Base-by-base conservation (phyloP, 2,113 vertebrate genomes). In the Xiphophorus couchianus region DNA sequence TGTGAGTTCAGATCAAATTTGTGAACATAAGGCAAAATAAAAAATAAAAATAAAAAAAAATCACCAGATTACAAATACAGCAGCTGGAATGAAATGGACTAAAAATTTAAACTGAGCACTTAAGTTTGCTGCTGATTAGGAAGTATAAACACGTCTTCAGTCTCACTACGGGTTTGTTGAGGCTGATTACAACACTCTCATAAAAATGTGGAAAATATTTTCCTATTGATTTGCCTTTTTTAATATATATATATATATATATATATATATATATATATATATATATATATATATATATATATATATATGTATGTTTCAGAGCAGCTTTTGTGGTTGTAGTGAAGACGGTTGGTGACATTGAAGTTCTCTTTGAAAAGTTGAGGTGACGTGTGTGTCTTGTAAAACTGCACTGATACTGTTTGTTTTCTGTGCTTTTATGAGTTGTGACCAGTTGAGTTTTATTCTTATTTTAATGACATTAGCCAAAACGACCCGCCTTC, bases 291-390 rank as follows among this genome's bases (percentile, higher is more conserved):
- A 14, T 65, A 2, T 6, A 2, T 54, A 9, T 10, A 39, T 37
- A 30, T n/a, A 14, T 65, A 5, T 11, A 4, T 54, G 5, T 22
- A 12, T 17, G 19, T 17, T 51, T 19, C 19, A 25, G 65, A 78
- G 85, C 84, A 89, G 81, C 86, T 75, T 80, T 78, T 77, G 70
- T 82, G 82, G 65, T 81, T 87, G 64, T 82, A 77, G 54, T 80
- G 76, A 80, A 81, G 78, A 86, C 62, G 61, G 30, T 27, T 84
- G 66, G 35, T 82, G 63, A 68, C 13, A 58, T 37, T 89, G 80
- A 89, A 86, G 81, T 79, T 70, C 10, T 30, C 74, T 77, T 78
- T 61, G 73, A 77, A 82, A 70, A 80, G 54, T 14, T 64, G 64
- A 73, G 65, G 48, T 81, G 78, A 33, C 69, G 78, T 84, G 70